Evolutionary conservation across 92 coral and sea anemone genomes (phyloP).

Genomic region (Zoanthus sociatus): DNA sequence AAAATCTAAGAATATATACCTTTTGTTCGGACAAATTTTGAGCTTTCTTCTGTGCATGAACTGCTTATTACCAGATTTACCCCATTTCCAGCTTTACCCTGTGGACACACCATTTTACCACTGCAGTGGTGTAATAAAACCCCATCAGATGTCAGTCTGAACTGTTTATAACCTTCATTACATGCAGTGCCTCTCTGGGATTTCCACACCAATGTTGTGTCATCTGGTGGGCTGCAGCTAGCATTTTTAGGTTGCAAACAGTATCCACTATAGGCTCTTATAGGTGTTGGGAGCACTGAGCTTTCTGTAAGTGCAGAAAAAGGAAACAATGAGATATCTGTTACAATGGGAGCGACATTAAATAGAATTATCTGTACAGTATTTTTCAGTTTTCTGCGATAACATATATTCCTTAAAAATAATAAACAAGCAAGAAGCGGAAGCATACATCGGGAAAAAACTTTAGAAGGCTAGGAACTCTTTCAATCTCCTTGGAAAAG

Average conservation of each 20-base stretch:
- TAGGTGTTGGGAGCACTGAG: neutral
- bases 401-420: no score
- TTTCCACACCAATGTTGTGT: neutral
- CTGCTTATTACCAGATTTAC: neutral
- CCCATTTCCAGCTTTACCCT: neutral
- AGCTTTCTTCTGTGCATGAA: neutral
- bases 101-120: neutral
- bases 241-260: neutral
- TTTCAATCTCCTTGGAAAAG: no score
- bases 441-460: no score
- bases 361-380: no score
- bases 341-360: no score
- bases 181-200: neutral
- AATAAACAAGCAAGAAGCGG: no score
- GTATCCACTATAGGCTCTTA: neutral
- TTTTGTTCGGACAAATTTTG: neutral
- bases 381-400: no score
- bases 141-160: neutral
- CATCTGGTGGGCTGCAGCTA: neutral
- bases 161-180: neutral
- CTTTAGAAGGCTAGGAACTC: no score
- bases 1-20: neutral
- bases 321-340: neutral
- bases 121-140: neutral
- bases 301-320: neutral